Percentiles rank a stretch among this genome's conserved stretches.
Conservation (phyloP, 2,797 vertebrate genomes). For the Manis pentadactyla region DNA sequence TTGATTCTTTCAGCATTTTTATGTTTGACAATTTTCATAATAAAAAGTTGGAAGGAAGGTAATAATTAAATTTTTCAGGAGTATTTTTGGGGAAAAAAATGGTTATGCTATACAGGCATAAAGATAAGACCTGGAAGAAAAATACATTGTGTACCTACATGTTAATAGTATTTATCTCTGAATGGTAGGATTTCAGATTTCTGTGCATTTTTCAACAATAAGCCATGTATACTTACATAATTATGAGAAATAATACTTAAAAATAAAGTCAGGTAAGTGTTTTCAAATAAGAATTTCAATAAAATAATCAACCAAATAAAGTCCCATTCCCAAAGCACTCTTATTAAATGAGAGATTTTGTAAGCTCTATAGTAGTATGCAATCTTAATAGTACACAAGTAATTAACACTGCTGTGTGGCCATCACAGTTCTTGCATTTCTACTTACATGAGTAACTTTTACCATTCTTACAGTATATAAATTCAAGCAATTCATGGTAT, state of each 20-base stretch:
- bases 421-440: slow-evolving; percentile 25
- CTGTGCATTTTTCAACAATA: slow-evolving; percentile 5
- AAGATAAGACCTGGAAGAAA: slow-evolving; percentile 26
- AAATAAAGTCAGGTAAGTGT: not conserved
- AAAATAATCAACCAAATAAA: slow-evolving; percentile 11
- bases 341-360: slow-evolving; percentile 27
- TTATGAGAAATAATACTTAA: not conserved
- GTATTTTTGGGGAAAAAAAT: not conserved
- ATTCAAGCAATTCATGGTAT: not conserved
- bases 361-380: not conserved
- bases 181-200: not conserved
- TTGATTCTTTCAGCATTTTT: slow-evolving; percentile 26
- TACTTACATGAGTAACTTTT: slow-evolving; percentile 42
- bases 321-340: not conserved
- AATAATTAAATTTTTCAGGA: slow-evolving; percentile 12
- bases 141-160: not conserved
- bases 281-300: slow-evolving; percentile 43
- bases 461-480: slow-evolving; percentile 25
- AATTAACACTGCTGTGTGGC: slow-evolving; percentile 20
- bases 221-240: not conserved
- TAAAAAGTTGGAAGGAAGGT: not conserved
- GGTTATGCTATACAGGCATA: not conserved
- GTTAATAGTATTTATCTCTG: not conserved
- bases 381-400: slow-evolving; percentile 10
- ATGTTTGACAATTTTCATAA: slow-evolving; percentile 40